A percentile compares a stretch with the other conserved stretches of the same genome.
Conservation (phyloP, 2,888 invertebrate genomes). For the Eremobia ochroleuca region DNA sequence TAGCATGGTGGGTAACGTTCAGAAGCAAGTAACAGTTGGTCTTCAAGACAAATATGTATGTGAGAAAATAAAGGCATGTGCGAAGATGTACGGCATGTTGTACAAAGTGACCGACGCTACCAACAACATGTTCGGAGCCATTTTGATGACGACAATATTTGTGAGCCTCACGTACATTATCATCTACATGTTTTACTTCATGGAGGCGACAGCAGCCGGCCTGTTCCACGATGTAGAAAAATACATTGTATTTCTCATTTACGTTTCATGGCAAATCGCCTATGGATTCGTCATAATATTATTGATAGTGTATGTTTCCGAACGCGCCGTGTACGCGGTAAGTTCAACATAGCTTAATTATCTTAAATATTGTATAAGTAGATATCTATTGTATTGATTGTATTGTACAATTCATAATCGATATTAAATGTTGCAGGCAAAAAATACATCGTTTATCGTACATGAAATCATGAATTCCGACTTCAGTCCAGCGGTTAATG, state of each 20-base stretch:
- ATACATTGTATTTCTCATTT: constrained; percentile 78
- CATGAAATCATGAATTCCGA: constrained; percentile 82
- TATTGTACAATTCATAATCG: not conserved
- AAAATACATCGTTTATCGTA: constrained; percentile 71
- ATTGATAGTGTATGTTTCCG: constrained; percentile 75
- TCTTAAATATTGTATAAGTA: not conserved
- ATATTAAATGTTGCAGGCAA: constrained; percentile 75
- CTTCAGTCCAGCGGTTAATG: constrained; percentile 72
- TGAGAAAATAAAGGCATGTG: constrained; percentile 78
- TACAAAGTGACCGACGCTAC: constrained; percentile 69
- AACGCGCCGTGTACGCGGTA: constrained; percentile 76
- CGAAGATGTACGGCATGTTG: constrained; percentile 77
- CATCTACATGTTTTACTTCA: constrained; percentile 82
- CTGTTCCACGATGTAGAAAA: constrained; percentile 77
- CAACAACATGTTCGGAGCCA: constrained; percentile 75
- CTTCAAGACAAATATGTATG: constrained; percentile 75
- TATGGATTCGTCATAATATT: constrained; percentile 74
- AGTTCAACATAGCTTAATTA: constrained; percentile 20
- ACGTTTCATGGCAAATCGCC: constrained; percentile 79
- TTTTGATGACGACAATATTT: constrained; percentile 74
- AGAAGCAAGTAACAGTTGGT: constrained; percentile 67
- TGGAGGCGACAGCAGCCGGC: constrained; percentile 84
- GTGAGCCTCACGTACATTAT: constrained; percentile 73
- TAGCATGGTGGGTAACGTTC: constrained; percentile 61
- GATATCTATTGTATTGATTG: too few relatives aligned